Evolutionary conservation across 2,113 vertebrate species (phyloP), one percentile per base, ranked within the genome.

Genomic region (Caracal caracal): DNA sequence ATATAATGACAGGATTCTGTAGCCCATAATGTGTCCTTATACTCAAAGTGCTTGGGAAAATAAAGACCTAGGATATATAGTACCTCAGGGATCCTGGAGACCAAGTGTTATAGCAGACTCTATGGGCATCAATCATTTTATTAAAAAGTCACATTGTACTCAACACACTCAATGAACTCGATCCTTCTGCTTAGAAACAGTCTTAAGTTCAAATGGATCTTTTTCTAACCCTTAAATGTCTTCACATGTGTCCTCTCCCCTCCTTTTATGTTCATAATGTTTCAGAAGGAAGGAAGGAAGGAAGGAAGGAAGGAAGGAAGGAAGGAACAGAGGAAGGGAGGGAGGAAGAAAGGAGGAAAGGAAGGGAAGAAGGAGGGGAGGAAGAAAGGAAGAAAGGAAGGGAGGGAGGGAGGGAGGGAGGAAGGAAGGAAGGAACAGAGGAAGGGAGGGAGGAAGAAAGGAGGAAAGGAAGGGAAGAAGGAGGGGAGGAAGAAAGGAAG

Each of bases 121-220:
- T 28, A 68, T 0, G 24, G 12, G 43, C 22, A 94, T 73, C 40
- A 82, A n/a, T 88, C 75, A 73, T 90, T 73, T 78, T 53, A 88
- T 75, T 79, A 95, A 97, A 97, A 79, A 16, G 33, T 82, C 28
- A 86, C 24, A 35, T 40, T 93, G 22, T 43, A 63, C 24, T 95
- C 43, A 87, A 68, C 61, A 95, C 70, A 92, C 56, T 22, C 56
- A 85, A 49, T 43, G 43, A 78, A 33, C 30, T 73, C 28, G 5
- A 83, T 43, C 63, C 35, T 85, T 95, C 59, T 93, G 17, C 83
- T 94, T 92, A 61, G 51, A 93, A 75, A 90, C 7, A 93, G 73
- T 15, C 1, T 70, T 33, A 53, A 93, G 28, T 16, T 87, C 82
- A 75, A 89, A 86, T n/a, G 22, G 56, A 92, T 59, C 30, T 61